Percentiles rank a stretch among this genome's conserved stretches.
Evolutionary conservation across 2,888 invertebrate genomes (phyloP).

Genomic region (Orgyia antiqua): DNA sequence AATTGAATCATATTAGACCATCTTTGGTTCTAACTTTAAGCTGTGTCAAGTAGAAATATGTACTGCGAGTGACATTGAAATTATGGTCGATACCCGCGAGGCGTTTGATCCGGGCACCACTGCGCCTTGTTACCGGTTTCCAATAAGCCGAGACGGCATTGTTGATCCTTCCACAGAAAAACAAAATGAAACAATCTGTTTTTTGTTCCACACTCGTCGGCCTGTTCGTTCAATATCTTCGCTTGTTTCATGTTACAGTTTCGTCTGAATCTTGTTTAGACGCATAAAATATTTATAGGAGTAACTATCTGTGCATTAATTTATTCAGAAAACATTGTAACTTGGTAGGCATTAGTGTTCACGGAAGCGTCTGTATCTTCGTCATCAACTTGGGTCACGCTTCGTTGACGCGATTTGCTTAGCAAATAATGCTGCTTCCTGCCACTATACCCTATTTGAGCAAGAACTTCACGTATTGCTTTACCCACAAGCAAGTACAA

Average conservation of each 20-base stretch:
- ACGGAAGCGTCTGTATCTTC: constrained; percentile 44
- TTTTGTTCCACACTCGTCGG: constrained; percentile 37
- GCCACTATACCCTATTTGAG: constrained; percentile 20
- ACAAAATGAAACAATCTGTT: constrained; percentile 58
- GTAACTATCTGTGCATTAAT: no score
- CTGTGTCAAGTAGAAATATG: no score
- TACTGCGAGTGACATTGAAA: constrained; percentile 43
- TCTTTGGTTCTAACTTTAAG: no score
- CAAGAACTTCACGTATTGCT: constrained; percentile 24
- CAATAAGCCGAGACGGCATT: constrained; percentile 59
- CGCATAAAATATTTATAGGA: no score
- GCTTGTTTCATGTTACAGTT: constrained; percentile 32
- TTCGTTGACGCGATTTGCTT: constrained; percentile 55
- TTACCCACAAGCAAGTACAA: constrained; percentile 14
- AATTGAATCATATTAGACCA: no score
- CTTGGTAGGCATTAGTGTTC: constrained; percentile 31
- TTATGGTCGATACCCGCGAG: constrained; percentile 53
- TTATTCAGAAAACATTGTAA: no score
- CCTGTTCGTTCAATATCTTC: constrained; percentile 33
- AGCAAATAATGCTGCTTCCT: constrained; percentile 52
- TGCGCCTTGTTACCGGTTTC: constrained; percentile 63
- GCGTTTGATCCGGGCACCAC: constrained; percentile 51
- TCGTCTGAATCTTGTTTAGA: constrained; percentile 11
- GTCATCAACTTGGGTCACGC: constrained; percentile 48
- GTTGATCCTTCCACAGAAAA: constrained; percentile 67